Evolutionary conservation across 1,140 invertebrate species (phyloP), one percentile per base, ranked within the genome.

Genomic region (Adoxophyes honmai): DNA sequence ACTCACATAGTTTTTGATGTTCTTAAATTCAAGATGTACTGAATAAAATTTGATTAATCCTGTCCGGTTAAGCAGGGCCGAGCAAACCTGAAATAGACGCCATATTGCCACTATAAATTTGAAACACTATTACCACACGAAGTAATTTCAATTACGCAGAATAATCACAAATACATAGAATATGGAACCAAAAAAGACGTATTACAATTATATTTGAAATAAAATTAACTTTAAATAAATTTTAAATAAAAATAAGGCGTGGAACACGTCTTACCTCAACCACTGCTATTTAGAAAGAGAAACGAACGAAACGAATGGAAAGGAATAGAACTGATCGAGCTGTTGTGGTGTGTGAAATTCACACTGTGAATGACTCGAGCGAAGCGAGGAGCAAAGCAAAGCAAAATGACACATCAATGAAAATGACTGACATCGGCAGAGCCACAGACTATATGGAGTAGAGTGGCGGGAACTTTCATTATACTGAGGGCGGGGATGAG

Each of bases 261-360:
- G 14, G 33, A 52, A 73, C 55, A 75, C 79, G 73, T 73, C 81
- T 76, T 61, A 87, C 81, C 84, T 87, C 44, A 76, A 87, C 84
- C 84, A 76, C 84, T 87, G 82, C 84, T 78, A 66, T 53, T 56
- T 55, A 65, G 66, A 77, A 77, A 87, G 79, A 78, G 63, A 73
- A n/a, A n/a, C n/a, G n/a, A n/a, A n/a, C n/a, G n/a, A n/a, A n/a
- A n/a, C n/a, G n/a, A n/a, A n/a, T n/a, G n/a, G n/a, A n/a, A n/a
- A n/a, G n/a, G n/a, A n/a, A n/a, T n/a, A n/a, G n/a, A n/a, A n/a
- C n/a, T n/a, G n/a, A n/a, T n/a, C n/a, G n/a, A n/a, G n/a, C n/a
- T n/a, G n/a, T n/a, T n/a, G n/a, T n/a, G n/a, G n/a, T n/a, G n/a
- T n/a, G n/a, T n/a, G n/a, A n/a, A n/a, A n/a, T n/a, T n/a, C n/a